phyloP scores from a whole-genome alignment of 2,888 invertebrate species.

The Baccha elongata region DNA sequence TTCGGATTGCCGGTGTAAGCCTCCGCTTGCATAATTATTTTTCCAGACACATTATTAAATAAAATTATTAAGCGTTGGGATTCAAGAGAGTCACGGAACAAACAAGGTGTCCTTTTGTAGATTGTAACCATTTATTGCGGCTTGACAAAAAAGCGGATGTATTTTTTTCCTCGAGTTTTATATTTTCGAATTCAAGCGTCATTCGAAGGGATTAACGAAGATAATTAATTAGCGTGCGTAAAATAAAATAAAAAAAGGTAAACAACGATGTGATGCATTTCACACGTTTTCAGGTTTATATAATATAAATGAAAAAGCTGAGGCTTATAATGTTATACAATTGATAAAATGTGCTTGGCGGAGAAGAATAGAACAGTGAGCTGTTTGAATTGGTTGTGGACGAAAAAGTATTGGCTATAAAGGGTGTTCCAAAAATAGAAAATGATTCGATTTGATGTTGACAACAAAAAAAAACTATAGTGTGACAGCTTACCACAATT shows the following conservation, averaged over 20 bases:
- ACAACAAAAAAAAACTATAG: no score
- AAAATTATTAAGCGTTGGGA: conserved; percentile 32
- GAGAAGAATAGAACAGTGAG: background rate
- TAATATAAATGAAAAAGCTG: conserved; percentile 17
- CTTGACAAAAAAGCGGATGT: conserved; percentile 13
- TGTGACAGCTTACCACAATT: no score
- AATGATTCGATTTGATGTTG: no score
- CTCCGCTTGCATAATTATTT: conserved; percentile 51
- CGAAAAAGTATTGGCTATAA: no score
- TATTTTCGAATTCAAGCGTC: conserved; percentile 31
- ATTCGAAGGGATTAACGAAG: conserved; percentile 56
- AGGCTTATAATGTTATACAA: conserved; percentile 7
- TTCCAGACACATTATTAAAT: conserved; percentile 51
- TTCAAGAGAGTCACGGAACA: conserved; percentile 20
- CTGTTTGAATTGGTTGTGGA: no score
- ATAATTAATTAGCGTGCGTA: conserved; percentile 60
- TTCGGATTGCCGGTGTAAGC: conserved; percentile 34
- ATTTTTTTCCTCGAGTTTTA: background rate
- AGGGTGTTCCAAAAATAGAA: no score
- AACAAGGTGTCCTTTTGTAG: conserved; percentile 47
- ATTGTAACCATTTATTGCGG: conserved; percentile 28
- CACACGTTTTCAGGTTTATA: conserved; percentile 42
- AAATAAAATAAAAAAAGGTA: no score
- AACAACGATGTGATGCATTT: conserved; percentile 38
- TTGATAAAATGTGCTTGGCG: background rate